Base-by-base conservation (phyloP, 1,140 invertebrate species). In the Pseudomyrmex concolor region DNA sequence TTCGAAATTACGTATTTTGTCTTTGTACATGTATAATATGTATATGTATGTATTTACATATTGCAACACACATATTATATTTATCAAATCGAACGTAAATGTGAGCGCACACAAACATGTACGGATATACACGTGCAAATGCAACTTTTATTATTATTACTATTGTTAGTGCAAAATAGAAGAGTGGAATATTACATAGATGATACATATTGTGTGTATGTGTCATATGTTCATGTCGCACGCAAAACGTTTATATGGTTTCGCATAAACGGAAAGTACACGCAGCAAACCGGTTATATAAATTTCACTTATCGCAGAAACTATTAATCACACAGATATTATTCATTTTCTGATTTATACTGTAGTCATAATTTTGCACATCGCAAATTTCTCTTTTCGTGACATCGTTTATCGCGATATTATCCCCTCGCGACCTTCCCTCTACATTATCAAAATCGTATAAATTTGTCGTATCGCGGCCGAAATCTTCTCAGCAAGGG, bases 231-330 rank as follows among this genome's bases (percentile, higher is more conserved):
- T 34, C 34, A 67, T n/a, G 63, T 45, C 12, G 60, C 71, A 78
- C 67, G 83, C 83, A 84, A 78, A 68, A 70, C 34, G 60, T 78
- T 84, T 64, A 81, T 72, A 68, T 34, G 34, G 66, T 73, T 81
- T 60, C 25, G 50, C 19, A 76, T 83, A 10, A 76, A 74, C 51
- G 25, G 48, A 85, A 73, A 83, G 15, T 70, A 72, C 45, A 72
- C 51, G 66, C 19, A 25, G 81, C 84, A 84, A 34, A 71, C 43
- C 76, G 54, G 57, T 73, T 84, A 83, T 80, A 71, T 80, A 80
- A 80, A 71, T 80, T 80, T 71, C 54, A 80, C 43, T 71, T 80
- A 71, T 80, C 76, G 45, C 64, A 67, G n/a, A 55, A 59, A 80
- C 55, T 71, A 71, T 71, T 80, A 50, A 67, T 78, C 74, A 77